A percentile compares a stretch with the other conserved stretches of the same genome.
These are phyloP conservation scores for Notolabrus celidotus DNA, from an alignment of 2,797 vertebrate genomes.

Conservation along the genomic window DNA sequence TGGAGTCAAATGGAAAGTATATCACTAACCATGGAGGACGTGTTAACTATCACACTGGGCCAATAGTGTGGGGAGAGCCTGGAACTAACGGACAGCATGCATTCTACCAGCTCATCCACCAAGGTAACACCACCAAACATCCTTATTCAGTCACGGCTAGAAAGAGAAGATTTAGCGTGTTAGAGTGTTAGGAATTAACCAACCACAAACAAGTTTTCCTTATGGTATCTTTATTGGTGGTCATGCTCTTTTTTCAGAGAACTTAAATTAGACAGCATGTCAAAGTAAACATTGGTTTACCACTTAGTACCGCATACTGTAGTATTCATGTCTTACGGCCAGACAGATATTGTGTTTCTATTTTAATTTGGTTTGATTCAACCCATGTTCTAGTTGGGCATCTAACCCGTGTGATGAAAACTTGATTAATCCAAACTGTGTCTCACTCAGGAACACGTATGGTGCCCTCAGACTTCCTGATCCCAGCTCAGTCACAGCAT, in stretches of 20 bases:
- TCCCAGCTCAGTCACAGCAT: constrained; percentile 94
- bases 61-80: constrained; percentile 98
- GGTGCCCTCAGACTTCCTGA: constrained; percentile 96
- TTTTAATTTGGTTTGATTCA: not conserved
- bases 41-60: constrained; percentile 94
- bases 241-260: too few species aligned
- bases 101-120: constrained; percentile 98
- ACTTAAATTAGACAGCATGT: too few species aligned
- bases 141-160: not conserved
- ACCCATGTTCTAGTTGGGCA: not conserved
- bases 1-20: constrained; percentile 98
- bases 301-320: too few species aligned
- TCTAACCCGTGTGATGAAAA: not conserved
- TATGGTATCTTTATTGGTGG: too few species aligned
- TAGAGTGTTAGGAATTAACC: too few species aligned
- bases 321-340: too few species aligned
- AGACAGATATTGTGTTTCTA: too few species aligned
- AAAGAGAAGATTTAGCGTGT: too few species aligned
- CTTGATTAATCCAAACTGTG: constrained; percentile 7
- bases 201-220: too few species aligned
- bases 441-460: constrained; percentile 91
- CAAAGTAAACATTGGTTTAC: too few species aligned
- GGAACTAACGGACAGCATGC: constrained; percentile 98
- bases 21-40: constrained; percentile 91
- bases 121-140: constrained; percentile 85